Conservation (phyloP, 2,888 invertebrate species). For the Zele albiditarsus region DNA sequence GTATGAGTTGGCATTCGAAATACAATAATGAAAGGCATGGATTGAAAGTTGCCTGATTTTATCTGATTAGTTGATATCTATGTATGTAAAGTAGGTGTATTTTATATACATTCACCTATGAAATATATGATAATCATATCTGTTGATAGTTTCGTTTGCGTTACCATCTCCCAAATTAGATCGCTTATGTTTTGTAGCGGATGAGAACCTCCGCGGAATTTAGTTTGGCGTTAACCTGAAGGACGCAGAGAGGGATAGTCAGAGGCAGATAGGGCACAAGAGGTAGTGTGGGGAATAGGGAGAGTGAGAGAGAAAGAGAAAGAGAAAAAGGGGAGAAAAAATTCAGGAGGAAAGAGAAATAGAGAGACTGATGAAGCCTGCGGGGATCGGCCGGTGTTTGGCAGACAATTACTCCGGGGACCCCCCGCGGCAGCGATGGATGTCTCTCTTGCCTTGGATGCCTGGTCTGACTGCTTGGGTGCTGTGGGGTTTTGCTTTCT, state of each 20-base stretch:
- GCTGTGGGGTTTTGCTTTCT: conserved; percentile 41
- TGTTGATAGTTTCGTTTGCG: conserved; percentile 16
- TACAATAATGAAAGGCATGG: conserved; percentile 32
- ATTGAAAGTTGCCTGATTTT: conserved; percentile 18
- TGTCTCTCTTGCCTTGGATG: conserved; percentile 65
- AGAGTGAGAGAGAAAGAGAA: conserved; percentile 8
- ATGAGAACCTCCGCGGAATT: conserved; percentile 65
- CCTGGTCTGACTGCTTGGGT: conserved; percentile 38
- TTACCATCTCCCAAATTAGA: conserved; percentile 32
- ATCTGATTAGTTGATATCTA: not conserved
- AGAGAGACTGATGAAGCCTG: conserved; percentile 44
- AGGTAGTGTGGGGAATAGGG: not conserved
- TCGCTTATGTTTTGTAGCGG: not conserved
- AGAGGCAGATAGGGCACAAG: not conserved
- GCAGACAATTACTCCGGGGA: conserved; percentile 70
- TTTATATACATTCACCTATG: not conserved
- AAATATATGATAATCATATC: conserved; percentile 8
- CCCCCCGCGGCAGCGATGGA: conserved; percentile 71
- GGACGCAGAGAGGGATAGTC: conserved; percentile 40
- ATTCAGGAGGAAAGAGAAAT: not conserved
- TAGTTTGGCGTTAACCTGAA: conserved; percentile 62
- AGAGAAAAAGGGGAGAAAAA: not conserved
- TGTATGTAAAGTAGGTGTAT: not conserved
- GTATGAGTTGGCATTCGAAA: conserved; percentile 31
- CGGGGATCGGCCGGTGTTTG: conserved; percentile 64